Evolutionary conservation across 2,888 invertebrate species (phyloP).

Genomic region (Caenorhabditis sp.): DNA sequence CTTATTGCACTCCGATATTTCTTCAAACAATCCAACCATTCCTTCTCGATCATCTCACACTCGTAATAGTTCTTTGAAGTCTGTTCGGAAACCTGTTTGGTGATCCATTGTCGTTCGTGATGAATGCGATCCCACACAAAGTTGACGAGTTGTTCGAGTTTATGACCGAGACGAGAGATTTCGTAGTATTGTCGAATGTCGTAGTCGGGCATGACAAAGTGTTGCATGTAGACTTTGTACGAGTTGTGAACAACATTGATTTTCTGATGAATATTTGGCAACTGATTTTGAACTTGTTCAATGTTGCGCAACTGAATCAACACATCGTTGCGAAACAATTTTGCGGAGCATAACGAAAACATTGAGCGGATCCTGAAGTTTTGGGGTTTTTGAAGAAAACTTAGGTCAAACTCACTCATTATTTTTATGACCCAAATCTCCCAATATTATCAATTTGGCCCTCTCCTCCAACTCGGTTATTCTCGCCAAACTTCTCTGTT

Average conservation of each 20-base stretch:
- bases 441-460: conserved; percentile 23
- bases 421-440: conserved; percentile 27
- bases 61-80: conserved; percentile 46
- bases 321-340: conserved; percentile 45
- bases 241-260: conserved; percentile 28
- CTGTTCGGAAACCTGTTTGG: conserved; percentile 45
- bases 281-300: conserved; percentile 30
- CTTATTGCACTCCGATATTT: conserved; percentile 32
- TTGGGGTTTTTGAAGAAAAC: neutral
- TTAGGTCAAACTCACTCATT: conserved; percentile 21
- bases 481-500: conserved; percentile 21
- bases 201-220: conserved; percentile 41
- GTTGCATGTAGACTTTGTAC: conserved; percentile 37
- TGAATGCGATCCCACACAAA: conserved; percentile 54
- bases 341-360: conserved; percentile 39
- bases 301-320: conserved; percentile 47
- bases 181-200: conserved; percentile 52
- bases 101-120: conserved; percentile 51
- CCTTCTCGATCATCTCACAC: conserved; percentile 44
- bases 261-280: conserved; percentile 22
- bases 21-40: conserved; percentile 40
- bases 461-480: conserved; percentile 25
- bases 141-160: conserved; percentile 40
- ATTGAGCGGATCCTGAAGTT: conserved; percentile 35
- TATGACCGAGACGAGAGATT: conserved; percentile 40